A percentile compares a stretch with the other conserved stretches of the same genome.
Evolutionary conservation across 1,140 invertebrate genomes (phyloP).

Genomic region (Gryon sp.): DNA sequence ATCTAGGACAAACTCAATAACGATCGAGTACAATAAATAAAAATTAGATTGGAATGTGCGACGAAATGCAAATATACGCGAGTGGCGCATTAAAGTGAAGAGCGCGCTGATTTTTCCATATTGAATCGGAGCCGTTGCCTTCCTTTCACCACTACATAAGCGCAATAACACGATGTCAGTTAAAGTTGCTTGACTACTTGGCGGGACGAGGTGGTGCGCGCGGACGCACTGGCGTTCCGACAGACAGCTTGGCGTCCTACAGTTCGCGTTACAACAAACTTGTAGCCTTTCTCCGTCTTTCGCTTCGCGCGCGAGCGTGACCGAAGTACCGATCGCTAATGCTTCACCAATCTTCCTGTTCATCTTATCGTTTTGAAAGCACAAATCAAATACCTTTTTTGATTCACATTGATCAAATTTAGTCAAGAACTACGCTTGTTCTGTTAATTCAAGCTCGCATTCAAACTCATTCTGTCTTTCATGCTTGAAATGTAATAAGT

Average conservation of each 20-base stretch:
- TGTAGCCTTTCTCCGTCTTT: constrained; percentile 74
- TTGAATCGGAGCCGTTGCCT: constrained; percentile 56
- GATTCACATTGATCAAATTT: too few relatives aligned
- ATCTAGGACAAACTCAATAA: constrained; percentile 52
- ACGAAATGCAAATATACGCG: constrained; percentile 54
- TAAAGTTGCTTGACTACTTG: constrained; percentile 45
- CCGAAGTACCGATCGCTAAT: constrained; percentile 19
- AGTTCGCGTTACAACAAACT: constrained; percentile 76
- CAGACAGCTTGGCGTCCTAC: constrained; percentile 80
- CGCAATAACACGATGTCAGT: constrained; percentile 44
- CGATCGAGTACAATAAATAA: constrained; percentile 33
- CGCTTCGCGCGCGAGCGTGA: constrained; percentile 48
- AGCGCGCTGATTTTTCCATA: constrained; percentile 50
- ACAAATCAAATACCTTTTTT: too few relatives aligned
- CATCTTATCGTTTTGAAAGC: neutral
- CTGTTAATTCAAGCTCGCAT: too few relatives aligned
- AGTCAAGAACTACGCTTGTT: too few relatives aligned
- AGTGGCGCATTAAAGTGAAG: constrained; percentile 48
- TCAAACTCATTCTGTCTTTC: too few relatives aligned
- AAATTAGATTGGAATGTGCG: constrained; percentile 51
- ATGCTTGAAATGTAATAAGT: too few relatives aligned
- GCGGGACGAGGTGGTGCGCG: constrained; percentile 69
- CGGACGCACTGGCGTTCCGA: constrained; percentile 73
- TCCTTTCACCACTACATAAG: constrained; percentile 57
- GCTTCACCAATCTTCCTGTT: neutral